Evolutionary conservation across 2,888 invertebrate species (phyloP).

Genomic region (Antheraea yamamai): DNA sequence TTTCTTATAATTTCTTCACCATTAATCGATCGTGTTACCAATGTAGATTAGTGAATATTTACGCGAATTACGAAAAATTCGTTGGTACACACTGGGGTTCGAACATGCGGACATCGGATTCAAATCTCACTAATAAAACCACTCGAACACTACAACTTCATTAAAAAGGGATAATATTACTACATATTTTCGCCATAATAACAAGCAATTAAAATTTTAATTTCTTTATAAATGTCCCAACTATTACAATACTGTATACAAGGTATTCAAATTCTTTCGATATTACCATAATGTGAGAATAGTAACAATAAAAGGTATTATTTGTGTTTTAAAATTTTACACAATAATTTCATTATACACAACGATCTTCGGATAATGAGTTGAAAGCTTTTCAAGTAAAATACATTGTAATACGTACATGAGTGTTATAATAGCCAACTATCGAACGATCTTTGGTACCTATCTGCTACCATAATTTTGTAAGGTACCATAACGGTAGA

Average conservation of each 20-base stretch:
- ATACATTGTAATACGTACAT: conserved; percentile 36
- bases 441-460: conserved; percentile 24
- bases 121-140: too few species aligned
- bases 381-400: conserved; percentile 45
- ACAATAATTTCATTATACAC: conserved; percentile 37
- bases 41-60: too few species aligned
- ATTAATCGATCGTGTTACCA: too few species aligned
- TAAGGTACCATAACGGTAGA: neutral
- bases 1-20: too few species aligned
- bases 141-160: too few species aligned
- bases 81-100: too few species aligned
- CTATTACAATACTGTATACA: neutral
- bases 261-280: conserved; percentile 23
- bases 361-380: conserved; percentile 39
- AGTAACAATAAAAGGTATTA: conserved; percentile 45
- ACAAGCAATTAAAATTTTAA: neutral
- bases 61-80: too few species aligned
- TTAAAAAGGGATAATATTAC: neutral
- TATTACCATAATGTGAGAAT: conserved; percentile 40
- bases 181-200: neutral
- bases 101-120: too few species aligned
- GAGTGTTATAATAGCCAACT: conserved; percentile 32
- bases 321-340: conserved; percentile 50
- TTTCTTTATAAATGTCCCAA: neutral
- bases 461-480: neutral